Base-by-base conservation (phyloP, 1,140 invertebrate genomes). In the Drosophila parabipectinata region DNA sequence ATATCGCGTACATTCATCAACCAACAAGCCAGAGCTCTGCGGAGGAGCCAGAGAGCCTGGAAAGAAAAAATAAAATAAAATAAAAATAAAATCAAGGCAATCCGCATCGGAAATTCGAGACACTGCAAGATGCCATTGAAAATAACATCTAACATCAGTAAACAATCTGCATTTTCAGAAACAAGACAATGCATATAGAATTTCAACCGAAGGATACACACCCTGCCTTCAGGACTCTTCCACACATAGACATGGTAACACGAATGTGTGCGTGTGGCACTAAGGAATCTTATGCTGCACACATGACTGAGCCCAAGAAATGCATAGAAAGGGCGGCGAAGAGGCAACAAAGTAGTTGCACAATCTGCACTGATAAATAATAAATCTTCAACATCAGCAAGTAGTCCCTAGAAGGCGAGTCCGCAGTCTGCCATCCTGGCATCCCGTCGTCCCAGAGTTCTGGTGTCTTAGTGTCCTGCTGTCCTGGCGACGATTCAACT, bases 281-380 rank as follows among this genome's bases (percentile, higher is more conserved):
- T 77, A 51, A 64, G 79, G 59, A 80, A 78, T 82, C 63, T 82
- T 78, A 74, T 74, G 66, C 79, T 60, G 76, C 72, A 81, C 74
- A 77, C 79, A 81, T 77, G 79, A 81, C 44, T 77, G 78, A 56
- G 12, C 41, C 24, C 37, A 9, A 18, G 30, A 8, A 47, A 37
- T 47, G 44, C 15, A 47, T 21, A 18, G 18, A 41, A 10, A 21
- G 56, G 48, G 26, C 50, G 41, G 47, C 26, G 26, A 39, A 50
- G 37, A 55, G 51, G 73, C 62, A 74, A 32, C 62, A 63, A 67
- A 73, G 74, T 72, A 71, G 75, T 69, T 76, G 80, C 76, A 68
- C 74, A 84, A 79, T 84, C 80, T 84, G 80, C 80, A 77, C 80
- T 84, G 80, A 84, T 84, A 84, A 84, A 84, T 84, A 84, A 84